These are phyloP conservation scores for Cosmopolites sordidus DNA, from an alignment of 2,888 invertebrate species.

Conservation along the genomic window DNA sequence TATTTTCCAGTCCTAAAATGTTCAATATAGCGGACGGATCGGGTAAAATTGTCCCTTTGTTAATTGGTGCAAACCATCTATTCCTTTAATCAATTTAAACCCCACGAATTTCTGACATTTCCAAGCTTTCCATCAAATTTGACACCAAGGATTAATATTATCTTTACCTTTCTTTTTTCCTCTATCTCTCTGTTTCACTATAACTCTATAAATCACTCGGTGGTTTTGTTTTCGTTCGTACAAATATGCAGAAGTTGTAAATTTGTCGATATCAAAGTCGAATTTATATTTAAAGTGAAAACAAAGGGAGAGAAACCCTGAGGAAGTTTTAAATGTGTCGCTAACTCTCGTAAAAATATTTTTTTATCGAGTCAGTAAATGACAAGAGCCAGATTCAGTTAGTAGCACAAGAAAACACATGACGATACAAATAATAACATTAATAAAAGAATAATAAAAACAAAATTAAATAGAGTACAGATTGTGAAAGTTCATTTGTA, in stretches of 20 bases:
- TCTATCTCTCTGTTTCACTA: not conserved
- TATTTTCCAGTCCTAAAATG: too few species aligned
- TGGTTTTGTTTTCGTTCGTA: not conserved
- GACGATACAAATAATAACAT: too few species aligned
- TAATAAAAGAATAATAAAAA: too few species aligned
- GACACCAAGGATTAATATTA: not conserved
- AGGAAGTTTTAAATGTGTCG: not conserved
- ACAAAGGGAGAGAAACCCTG: not conserved
- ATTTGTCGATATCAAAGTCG: not conserved
- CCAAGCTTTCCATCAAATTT: not conserved
- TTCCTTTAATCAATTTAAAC: constrained; percentile 1
- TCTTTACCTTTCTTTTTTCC: not conserved
- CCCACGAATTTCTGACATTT: constrained; percentile 3
- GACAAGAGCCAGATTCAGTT: too few species aligned
- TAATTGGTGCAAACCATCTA: constrained; percentile 2
- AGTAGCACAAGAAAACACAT: too few species aligned
- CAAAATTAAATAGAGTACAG: too few species aligned
- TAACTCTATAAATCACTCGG: not conserved
- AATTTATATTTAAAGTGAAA: not conserved
- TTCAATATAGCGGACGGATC: too few species aligned
- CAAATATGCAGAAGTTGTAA: not conserved
- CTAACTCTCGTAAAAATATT: not conserved
- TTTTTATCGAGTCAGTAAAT: too few species aligned
- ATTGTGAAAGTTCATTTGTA: too few species aligned
- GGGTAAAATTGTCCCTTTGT: too few species aligned